These are phyloP conservation scores for Xyrauchen texanus DNA, from an alignment of 2,113 vertebrate species.

Conservation along the genomic window DNA sequence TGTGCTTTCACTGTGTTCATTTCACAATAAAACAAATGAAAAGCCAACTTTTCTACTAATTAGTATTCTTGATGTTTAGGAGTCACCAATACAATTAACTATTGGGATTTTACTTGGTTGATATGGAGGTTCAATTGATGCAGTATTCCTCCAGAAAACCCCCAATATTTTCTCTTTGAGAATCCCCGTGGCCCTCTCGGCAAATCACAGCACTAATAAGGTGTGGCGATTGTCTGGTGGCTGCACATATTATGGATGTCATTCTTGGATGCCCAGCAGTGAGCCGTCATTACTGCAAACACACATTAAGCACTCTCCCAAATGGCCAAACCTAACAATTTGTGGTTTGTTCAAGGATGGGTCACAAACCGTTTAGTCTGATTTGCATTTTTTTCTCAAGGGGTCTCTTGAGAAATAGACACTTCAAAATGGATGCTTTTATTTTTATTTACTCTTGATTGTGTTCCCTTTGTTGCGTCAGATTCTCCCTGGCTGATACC, in stretches of 20 bases:
- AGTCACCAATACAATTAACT: not conserved
- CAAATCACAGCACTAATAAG: slow-evolving; percentile 71
- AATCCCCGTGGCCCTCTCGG: slow-evolving; percentile 61
- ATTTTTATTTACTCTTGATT: slow-evolving; percentile 45
- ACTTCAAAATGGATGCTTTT: slow-evolving; percentile 55
- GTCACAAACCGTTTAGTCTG: slow-evolving; percentile 62
- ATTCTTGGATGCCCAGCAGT: slow-evolving; percentile 62
- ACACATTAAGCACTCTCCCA: slow-evolving; percentile 59
- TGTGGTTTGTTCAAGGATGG: slow-evolving; percentile 70
- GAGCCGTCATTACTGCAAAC: slow-evolving; percentile 71
- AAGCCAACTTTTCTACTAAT: not conserved
- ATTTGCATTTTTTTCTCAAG: slow-evolving; percentile 59
- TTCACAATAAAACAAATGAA: slow-evolving; percentile 13
- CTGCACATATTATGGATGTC: slow-evolving; percentile 59
- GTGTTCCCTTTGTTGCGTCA: not conserved
- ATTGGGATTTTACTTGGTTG: slow-evolving; percentile 10
- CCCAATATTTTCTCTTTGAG: slow-evolving; percentile 44
- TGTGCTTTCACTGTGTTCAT: not conserved
- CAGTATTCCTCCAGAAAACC: not conserved
- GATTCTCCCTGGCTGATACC: not conserved
- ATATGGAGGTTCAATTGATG: not conserved
- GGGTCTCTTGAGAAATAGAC: slow-evolving; percentile 57
- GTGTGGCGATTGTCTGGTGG: slow-evolving; percentile 56
- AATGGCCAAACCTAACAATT: slow-evolving; percentile 61
- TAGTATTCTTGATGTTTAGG: slow-evolving; percentile 1